These are phyloP conservation scores for Diachrysia chrysitis DNA, from an alignment of 2,888 invertebrate genomes.

Conservation along the genomic window DNA sequence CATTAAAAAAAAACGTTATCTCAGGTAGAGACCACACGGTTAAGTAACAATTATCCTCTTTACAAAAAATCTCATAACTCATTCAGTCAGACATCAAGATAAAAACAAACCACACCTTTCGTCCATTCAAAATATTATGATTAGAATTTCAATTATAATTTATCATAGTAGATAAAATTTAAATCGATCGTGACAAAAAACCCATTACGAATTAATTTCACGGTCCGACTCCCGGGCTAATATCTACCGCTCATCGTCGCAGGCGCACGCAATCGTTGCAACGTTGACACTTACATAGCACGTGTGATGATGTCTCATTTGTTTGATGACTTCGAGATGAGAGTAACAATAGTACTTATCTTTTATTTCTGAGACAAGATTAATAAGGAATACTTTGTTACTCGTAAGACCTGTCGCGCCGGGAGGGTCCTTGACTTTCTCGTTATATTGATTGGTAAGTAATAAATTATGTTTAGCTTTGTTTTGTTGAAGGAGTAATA, in stretches of 20 bases:
- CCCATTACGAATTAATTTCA: conserved; percentile 51
- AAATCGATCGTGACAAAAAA: conserved; percentile 40
- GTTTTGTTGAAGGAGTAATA: not conserved
- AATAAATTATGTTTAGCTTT: not conserved
- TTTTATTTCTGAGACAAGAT: conserved; percentile 38
- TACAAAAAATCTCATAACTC: conserved; percentile 21
- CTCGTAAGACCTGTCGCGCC: conserved; percentile 13
- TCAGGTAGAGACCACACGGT: conserved; percentile 7
- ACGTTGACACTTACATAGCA: conserved; percentile 59
- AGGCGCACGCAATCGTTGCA: conserved; percentile 48
- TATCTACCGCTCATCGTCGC: conserved; percentile 38
- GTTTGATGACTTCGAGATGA: conserved; percentile 44
- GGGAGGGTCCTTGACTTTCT: conserved; percentile 1
- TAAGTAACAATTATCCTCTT: not conserved
- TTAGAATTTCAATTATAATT: conserved; percentile 33
- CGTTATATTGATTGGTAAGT: not conserved
- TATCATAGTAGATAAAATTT: conserved; percentile 37
- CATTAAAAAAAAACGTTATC: not conserved
- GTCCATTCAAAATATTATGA: conserved; percentile 23
- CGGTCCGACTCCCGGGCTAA: conserved; percentile 53
- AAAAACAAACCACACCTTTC: conserved; percentile 16
- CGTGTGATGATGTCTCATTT: conserved; percentile 54
- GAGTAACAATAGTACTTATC: conserved; percentile 25
- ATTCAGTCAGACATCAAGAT: not conserved
- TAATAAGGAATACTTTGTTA: conserved; percentile 34